Base-by-base conservation (phyloP, 2,797 vertebrate species). In the Hoplostethus mediterraneus region DNA sequence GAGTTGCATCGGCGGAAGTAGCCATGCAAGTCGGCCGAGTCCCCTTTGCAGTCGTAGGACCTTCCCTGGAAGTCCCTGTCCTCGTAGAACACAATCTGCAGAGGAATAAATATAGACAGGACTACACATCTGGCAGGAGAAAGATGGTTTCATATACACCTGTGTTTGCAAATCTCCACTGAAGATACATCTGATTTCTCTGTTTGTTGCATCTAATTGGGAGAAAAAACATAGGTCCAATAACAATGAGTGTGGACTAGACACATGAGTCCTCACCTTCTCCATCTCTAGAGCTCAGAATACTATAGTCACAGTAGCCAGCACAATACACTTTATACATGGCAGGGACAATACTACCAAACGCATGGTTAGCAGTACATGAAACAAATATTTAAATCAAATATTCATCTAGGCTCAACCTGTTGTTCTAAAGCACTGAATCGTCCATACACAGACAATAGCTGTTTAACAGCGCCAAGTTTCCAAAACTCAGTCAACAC, bases 41-140 rank as follows among this genome's bases (percentile, higher is more conserved):
- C 88, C 0, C 85, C 81, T 69, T 86, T 92, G 63, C 92, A 93
- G 44, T 90, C 85, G 1, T 92, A 91, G 60, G 86, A 91, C 82
- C 89, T 89, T 21, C 90, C 90, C 38, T 84, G 73, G 58, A 90
- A 90, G 84, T 90, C 86, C 79, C 17, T 81, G 57, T 90, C 88
- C 82, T 92, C 90, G 10, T 71, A 92, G 52, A 93, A 75, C 57
- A 84, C 56, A 48, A 88, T 84, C 84, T 88, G 51, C 6, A 77
- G 63, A 67, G 40, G 1, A 51, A 60, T 1, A 74, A 3, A 53
- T 3, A 63, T 1, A 61, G 6, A 31, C 13, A 33, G 7, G 9
- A 45, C 71, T 36, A 56, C 7, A 25, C 1, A 42, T 4, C 14
- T 11, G 1, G 16, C 31, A 28, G 58, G 8, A 14, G 14, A 47